Conservation (phyloP, 1,140 invertebrate species). For the Andricus grossulariae region DNA sequence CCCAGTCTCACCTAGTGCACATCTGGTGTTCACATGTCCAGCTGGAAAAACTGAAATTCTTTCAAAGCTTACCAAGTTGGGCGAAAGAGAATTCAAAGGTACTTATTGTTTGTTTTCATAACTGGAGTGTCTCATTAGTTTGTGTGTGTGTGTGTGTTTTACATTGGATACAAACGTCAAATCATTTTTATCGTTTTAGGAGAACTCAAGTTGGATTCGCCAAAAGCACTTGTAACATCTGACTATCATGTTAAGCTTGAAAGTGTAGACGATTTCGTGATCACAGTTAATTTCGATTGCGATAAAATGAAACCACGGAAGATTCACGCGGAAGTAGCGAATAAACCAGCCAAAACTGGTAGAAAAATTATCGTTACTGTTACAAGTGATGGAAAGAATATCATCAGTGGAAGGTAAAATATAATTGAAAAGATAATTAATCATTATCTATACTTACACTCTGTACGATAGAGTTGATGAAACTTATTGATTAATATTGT, state of each 20-base stretch:
- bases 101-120: conserved; percentile 36
- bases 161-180: not conserved
- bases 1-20: conserved; percentile 64
- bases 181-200: conserved; percentile 12
- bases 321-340: conserved; percentile 79
- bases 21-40: conserved; percentile 72
- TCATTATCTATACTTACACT: not conserved
- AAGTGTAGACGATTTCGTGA: conserved; percentile 80
- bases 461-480: too few species aligned
- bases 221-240: conserved; percentile 66
- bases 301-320: conserved; percentile 81
- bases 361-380: conserved; percentile 80
- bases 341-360: conserved; percentile 78
- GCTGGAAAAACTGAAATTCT: conserved; percentile 75
- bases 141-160: not conserved
- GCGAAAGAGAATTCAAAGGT: conserved; percentile 77
- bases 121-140: not conserved
- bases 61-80: conserved; percentile 76
- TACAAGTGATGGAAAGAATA: conserved; percentile 79
- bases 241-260: conserved; percentile 77
- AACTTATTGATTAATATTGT: conserved; percentile 36
- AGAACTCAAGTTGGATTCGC: conserved; percentile 47
- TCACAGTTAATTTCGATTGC: conserved; percentile 81
- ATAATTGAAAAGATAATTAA: conserved; percentile 17
- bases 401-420: conserved; percentile 81